phyloP scores from a whole-genome alignment of 2,888 invertebrate species.

The Helicoverpa assulta region DNA sequence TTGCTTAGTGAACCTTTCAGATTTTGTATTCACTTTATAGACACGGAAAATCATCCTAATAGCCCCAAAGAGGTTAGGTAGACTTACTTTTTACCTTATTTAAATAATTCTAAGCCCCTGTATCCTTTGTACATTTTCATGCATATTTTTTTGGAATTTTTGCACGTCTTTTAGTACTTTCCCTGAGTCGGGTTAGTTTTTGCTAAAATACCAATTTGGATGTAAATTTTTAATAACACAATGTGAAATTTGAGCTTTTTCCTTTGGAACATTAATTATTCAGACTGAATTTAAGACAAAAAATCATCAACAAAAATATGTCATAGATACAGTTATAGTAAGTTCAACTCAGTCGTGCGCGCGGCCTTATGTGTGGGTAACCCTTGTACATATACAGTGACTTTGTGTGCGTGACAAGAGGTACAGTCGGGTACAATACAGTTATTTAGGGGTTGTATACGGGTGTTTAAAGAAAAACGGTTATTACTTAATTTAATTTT shows the following conservation, averaged over 20 bases:
- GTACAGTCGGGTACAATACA: too few species aligned
- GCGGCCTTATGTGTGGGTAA: too few species aligned
- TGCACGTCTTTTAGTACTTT: constrained; percentile 9
- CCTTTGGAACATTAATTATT: not conserved
- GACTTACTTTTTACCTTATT: constrained; percentile 50
- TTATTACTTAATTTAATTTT: too few species aligned
- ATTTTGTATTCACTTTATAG: constrained; percentile 19
- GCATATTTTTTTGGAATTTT: constrained; percentile 31
- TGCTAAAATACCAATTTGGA: constrained; percentile 21
- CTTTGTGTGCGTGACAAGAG: too few species aligned
- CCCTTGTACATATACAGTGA: too few species aligned
- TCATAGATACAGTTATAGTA: too few species aligned
- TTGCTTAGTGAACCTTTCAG: constrained; percentile 4
- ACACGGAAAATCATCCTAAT: constrained; percentile 31
- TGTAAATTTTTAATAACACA: constrained; percentile 18
- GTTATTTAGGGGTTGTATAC: too few species aligned
- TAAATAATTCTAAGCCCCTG: constrained; percentile 43
- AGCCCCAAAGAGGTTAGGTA: constrained; percentile 27
- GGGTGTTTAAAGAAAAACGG: too few species aligned
- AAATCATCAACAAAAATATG: too few species aligned
- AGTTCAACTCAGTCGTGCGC: too few species aligned
- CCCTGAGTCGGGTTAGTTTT: constrained; percentile 23
- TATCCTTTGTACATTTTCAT: constrained; percentile 32
- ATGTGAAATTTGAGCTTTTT: not conserved
- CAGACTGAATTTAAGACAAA: not conserved